Evolutionary conservation across 2,888 invertebrate genomes (phyloP).

Genomic region (Pammene fasciana): DNA sequence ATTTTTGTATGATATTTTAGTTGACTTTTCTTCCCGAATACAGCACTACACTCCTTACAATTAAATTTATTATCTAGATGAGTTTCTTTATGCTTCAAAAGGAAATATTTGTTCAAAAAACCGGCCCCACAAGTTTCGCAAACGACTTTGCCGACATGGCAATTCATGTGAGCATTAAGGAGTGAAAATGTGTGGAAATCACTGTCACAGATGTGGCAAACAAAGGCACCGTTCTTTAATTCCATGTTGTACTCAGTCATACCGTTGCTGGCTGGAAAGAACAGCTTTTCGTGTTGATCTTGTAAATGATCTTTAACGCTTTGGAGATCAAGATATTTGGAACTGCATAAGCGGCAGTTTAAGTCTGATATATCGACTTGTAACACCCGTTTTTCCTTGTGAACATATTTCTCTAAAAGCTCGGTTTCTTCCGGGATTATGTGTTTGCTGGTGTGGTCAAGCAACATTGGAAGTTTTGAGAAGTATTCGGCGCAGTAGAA

Average conservation of each 20-base stretch:
- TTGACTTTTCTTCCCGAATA: conserved; percentile 68
- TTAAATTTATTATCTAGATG: conserved; percentile 52
- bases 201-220: conserved; percentile 59
- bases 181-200: conserved; percentile 56
- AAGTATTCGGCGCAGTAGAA: conserved; percentile 62
- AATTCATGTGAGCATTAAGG: conserved; percentile 61
- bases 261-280: conserved; percentile 56
- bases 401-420: conserved; percentile 55
- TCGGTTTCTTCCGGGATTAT: conserved; percentile 44
- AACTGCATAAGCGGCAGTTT: conserved; percentile 57
- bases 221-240: conserved; percentile 50
- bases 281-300: conserved; percentile 51
- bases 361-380: conserved; percentile 63
- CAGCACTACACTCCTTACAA: conserved; percentile 68
- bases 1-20: conserved; percentile 70
- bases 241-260: conserved; percentile 65
- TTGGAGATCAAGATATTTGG: conserved; percentile 50
- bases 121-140: conserved; percentile 66
- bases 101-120: conserved; percentile 58
- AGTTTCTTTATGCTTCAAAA: conserved; percentile 58
- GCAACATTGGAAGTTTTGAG: conserved; percentile 51
- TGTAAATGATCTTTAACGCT: conserved; percentile 55
- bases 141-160: conserved; percentile 62
- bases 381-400: conserved; percentile 56
- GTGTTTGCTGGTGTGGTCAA: conserved; percentile 59